Evolutionary conservation across 92 coral and sea anemone species (phyloP).

Genomic region (Phenganax stokvisi): DNA sequence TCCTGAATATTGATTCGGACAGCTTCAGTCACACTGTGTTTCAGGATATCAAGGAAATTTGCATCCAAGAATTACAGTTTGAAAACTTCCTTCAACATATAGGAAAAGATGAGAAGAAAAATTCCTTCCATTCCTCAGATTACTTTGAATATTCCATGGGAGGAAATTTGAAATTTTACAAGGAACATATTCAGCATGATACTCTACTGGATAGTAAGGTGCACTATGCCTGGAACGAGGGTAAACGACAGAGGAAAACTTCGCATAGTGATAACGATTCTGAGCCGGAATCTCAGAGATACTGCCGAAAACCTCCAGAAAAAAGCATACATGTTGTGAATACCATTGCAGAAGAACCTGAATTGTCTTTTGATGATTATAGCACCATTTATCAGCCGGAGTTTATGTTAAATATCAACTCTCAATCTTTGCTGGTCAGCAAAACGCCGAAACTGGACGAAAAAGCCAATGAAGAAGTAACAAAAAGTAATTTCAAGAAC

Average conservation of each 20-base stretch:
- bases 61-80: slow-evolving; percentile 35
- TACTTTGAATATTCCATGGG: slow-evolving; percentile 96
- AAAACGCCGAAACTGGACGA: not conserved
- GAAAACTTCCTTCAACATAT: not conserved
- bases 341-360: slow-evolving; percentile 16
- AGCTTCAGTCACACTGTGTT: slow-evolving; percentile 11
- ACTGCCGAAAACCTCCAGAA: not conserved
- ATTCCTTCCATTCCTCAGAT: not conserved
- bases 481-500: not conserved
- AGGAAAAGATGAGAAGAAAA: not conserved
- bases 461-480: not conserved
- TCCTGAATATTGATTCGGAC: slow-evolving; percentile 25
- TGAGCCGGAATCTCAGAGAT: slow-evolving; percentile 30
- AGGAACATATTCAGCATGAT: slow-evolving; percentile 56
- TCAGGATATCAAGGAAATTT: slow-evolving; percentile 24
- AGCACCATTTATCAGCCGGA: slow-evolving; percentile 38
- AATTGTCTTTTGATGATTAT: slow-evolving; percentile 34
- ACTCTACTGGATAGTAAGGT: not conserved
- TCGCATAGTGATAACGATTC: slow-evolving; percentile 39
- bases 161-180: slow-evolving; percentile 80
- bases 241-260: not conserved
- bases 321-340: slow-evolving; percentile 1
- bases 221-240: not conserved
- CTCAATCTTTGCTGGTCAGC: not conserved
- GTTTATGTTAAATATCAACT: slow-evolving; percentile 23